Evolutionary conservation across 2,113 vertebrate genomes (phyloP).

Genomic region (Pangasianodon hypophthalmus): DNA sequence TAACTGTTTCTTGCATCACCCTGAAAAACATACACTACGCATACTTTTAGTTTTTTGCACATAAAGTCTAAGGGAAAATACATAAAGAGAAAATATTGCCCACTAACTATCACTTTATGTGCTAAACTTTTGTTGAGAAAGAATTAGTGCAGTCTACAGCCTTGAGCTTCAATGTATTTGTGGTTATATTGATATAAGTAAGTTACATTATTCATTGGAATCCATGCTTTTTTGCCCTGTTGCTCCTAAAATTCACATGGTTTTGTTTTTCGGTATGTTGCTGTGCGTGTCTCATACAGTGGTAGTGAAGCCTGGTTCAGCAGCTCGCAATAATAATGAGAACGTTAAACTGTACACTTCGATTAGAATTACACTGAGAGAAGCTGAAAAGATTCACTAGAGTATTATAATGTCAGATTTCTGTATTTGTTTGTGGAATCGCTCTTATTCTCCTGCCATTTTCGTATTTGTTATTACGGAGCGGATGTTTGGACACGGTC

Average conservation of each 20-base stretch:
- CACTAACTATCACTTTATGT: neutral
- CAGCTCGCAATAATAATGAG: neutral
- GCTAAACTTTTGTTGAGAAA: neutral
- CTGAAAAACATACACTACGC: neutral
- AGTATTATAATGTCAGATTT: neutral
- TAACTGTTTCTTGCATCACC: neutral
- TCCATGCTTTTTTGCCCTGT: neutral
- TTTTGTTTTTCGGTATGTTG: conserved; percentile 1
- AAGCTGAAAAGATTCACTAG: neutral
- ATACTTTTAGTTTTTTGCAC: neutral
- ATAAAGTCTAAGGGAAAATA: neutral
- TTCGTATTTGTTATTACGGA: conserved; percentile 20
- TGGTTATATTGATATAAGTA: neutral
- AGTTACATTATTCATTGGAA: conserved; percentile 21
- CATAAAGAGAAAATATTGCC: neutral
- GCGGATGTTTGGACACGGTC: conserved; percentile 22
- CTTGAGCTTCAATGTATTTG: neutral
- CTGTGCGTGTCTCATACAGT: neutral
- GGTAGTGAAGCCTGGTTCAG: neutral
- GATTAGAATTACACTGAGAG: neutral
- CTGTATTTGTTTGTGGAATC: neutral
- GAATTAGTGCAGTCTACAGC: neutral
- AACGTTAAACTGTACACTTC: neutral
- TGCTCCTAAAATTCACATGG: neutral
- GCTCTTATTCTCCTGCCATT: neutral